Conservation (phyloP, 2,888 invertebrate species). For the Rhorus exstirpatorius region DNA sequence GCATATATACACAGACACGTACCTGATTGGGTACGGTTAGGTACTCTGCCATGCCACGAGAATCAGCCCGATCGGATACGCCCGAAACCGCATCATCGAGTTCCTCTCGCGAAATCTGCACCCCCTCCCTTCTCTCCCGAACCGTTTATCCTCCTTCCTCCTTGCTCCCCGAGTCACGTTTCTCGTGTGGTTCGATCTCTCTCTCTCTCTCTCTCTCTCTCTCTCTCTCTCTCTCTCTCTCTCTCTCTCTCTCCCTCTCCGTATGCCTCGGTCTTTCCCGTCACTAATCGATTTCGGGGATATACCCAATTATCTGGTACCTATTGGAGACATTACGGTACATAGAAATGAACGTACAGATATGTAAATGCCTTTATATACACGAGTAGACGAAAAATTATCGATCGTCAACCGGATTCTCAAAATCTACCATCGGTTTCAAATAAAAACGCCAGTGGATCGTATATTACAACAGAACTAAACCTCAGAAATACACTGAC, state of each 20-base stretch:
- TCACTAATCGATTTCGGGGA: constrained; percentile 62
- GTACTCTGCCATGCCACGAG: constrained; percentile 57
- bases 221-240: too few relatives aligned
- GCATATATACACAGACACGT: constrained; percentile 28
- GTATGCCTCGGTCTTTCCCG: too few relatives aligned
- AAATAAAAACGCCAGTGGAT: not conserved
- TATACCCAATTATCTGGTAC: constrained; percentile 62
- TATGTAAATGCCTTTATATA: not conserved
- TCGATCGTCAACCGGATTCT: not conserved
- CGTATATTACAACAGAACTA: not conserved
- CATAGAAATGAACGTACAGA: not conserved
- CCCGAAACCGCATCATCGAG: constrained; percentile 67
- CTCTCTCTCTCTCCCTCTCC: too few relatives aligned
- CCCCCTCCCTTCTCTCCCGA: constrained; percentile 5
- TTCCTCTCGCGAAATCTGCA: constrained; percentile 54
- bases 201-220: constrained; percentile 34
- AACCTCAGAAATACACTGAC: not conserved
- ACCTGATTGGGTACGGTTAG: constrained; percentile 61
- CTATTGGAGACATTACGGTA: constrained; percentile 41
- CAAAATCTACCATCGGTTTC: not conserved
- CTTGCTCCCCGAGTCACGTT: constrained; percentile 49
- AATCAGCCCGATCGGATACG: constrained; percentile 66
- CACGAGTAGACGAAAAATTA: not conserved
- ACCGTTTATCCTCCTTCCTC: constrained; percentile 36
- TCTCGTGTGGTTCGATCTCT: constrained; percentile 39